These are phyloP conservation scores for Monopterus albus DNA, from an alignment of 2,113 vertebrate species.

Conservation along the genomic window DNA sequence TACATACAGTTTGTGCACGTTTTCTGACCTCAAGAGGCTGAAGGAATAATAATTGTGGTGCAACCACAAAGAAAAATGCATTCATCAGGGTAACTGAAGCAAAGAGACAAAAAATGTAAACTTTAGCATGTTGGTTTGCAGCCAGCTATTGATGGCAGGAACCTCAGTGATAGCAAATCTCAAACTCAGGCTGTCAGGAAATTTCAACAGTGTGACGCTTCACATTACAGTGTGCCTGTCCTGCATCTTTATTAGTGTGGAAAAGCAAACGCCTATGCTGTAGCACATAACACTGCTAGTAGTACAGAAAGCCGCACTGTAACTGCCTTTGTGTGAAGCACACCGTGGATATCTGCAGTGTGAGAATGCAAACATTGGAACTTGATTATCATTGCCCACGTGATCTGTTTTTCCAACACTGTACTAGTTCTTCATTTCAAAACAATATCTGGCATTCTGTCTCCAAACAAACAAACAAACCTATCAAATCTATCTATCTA, in stretches of 20 bases:
- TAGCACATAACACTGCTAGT: not conserved
- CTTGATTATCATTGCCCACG: conserved; percentile 51
- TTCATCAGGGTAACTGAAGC: conserved; percentile 3
- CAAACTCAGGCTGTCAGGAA: not conserved
- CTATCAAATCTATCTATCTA: not conserved
- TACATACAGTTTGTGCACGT: conserved; percentile 4
- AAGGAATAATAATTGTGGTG: not conserved
- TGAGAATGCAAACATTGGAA: conserved; percentile 53
- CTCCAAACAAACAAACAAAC: conserved; percentile 6
- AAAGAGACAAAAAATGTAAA: conserved; percentile 16
- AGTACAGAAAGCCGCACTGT: conserved; percentile 2
- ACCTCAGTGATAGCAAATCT: not conserved
- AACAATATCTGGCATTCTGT: conserved; percentile 23
- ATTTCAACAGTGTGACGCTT: not conserved
- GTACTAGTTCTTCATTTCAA: conserved; percentile 23
- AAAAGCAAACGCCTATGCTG: conserved; percentile 4
- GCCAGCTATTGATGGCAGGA: conserved; percentile 6
- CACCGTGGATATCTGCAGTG: conserved; percentile 25
- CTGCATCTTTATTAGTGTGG: conserved; percentile 8
- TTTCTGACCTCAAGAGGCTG: conserved; percentile 11
- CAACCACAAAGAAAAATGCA: conserved; percentile 7
- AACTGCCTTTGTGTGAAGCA: conserved; percentile 6
- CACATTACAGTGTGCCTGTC: too few relatives aligned
- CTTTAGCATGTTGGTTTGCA: not conserved
- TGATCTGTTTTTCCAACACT: conserved; percentile 51